Conservation (phyloP, 2,888 invertebrate species). For the Sesia apiformis region DNA sequence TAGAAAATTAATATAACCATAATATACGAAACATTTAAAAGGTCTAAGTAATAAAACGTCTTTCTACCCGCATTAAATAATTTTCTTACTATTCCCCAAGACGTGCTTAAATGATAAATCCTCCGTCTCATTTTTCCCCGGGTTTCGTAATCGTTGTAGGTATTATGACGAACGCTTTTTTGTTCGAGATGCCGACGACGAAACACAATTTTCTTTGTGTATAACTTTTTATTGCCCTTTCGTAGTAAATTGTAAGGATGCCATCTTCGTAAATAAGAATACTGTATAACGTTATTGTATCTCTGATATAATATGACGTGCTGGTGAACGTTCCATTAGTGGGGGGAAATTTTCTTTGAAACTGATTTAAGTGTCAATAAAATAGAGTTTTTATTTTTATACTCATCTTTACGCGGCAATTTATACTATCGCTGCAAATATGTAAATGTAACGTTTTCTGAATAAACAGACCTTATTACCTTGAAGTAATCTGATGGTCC, state of each 20-base stretch:
- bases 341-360: background rate
- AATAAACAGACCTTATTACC: no score
- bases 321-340: background rate
- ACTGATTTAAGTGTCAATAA: background rate
- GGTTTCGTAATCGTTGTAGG: conserved; percentile 21
- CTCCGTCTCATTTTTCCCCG: background rate
- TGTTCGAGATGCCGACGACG: conserved; percentile 3
- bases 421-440: no score
- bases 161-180: conserved; percentile 29
- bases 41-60: no score
- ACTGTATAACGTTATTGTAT: background rate
- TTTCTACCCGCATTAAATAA: background rate
- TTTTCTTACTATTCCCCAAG: background rate
- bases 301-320: background rate
- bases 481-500: no score
- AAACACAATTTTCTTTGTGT: conserved; percentile 36
- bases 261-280: background rate
- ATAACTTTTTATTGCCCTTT: conserved; percentile 21
- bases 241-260: background rate
- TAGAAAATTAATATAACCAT: no score
- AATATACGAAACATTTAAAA: no score
- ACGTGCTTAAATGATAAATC: background rate
- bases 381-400: background rate
- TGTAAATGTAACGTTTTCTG: no score
- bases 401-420: no score